phyloP scores from a whole-genome alignment of 2,113 vertebrate genomes.

The Vanacampus margaritifer region DNA sequence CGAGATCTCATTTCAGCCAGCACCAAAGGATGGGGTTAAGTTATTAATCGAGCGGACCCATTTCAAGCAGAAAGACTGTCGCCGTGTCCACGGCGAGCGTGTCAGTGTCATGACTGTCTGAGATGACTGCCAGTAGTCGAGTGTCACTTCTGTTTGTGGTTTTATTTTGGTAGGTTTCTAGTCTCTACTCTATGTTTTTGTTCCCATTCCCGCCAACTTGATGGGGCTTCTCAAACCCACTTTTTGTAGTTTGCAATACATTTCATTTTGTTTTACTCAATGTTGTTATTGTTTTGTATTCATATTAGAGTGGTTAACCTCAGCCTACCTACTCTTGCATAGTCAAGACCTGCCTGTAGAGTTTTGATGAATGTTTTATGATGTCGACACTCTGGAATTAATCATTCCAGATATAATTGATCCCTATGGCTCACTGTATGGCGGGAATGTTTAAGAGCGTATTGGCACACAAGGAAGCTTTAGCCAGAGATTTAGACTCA shows the following conservation, averaged over 20 bases:
- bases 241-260: not conserved
- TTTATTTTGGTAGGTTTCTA: not conserved
- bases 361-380: not conserved
- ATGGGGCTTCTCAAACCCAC: not conserved
- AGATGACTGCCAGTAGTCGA: not conserved
- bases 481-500: constrained; percentile 29
- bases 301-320: not conserved
- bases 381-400: not conserved
- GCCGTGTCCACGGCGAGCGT: not conserved
- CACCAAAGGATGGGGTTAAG: not conserved
- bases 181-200: not conserved
- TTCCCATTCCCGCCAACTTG: not conserved
- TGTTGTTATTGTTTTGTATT: not conserved
- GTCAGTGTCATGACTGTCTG: not conserved
- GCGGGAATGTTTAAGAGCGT: constrained; percentile 39
- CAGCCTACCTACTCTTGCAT: not conserved
- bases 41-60: not conserved
- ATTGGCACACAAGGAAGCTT: constrained; percentile 54
- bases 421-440: not conserved
- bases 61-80: not conserved
- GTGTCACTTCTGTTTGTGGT: not conserved
- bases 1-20: not conserved
- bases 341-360: not conserved
- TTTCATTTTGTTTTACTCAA: not conserved
- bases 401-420: not conserved